Evolutionary conservation across 2,113 vertebrate genomes (phyloP).

Genomic region (Eidolon helvum): DNA sequence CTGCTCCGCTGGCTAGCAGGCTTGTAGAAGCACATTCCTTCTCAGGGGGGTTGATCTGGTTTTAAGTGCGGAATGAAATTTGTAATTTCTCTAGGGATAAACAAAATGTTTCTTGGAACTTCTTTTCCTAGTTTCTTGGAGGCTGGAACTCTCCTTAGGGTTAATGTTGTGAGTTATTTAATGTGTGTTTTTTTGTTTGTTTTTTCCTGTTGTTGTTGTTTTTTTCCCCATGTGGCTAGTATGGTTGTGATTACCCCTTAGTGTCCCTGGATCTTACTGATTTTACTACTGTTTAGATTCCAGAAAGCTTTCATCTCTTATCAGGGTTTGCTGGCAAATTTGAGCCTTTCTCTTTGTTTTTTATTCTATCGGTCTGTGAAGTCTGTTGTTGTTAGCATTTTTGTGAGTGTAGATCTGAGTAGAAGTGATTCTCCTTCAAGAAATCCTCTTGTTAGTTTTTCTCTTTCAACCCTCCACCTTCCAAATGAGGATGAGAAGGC

Average conservation of each 20-base stretch:
- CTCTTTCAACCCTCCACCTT: not conserved
- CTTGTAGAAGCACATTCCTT: not conserved
- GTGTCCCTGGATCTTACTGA: not conserved
- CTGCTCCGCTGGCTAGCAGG: not conserved
- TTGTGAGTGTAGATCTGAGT: not conserved
- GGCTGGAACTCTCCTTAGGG: not conserved
- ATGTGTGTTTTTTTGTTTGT: not conserved
- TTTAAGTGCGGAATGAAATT: not conserved
- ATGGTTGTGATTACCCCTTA: not conserved
- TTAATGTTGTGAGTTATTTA: not conserved
- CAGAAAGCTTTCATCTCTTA: not conserved
- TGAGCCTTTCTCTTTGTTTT: constrained; percentile 8
- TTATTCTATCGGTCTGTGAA: not conserved
- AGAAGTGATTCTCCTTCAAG: not conserved
- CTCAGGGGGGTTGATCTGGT: not conserved
- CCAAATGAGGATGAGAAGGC: not conserved
- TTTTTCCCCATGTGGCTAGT: not conserved
- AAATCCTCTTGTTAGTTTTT: not conserved
- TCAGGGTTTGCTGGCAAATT: not conserved
- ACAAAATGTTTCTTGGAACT: not conserved
- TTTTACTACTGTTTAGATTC: not conserved
- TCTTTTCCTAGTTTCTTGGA: not conserved
- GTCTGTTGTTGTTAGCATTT: not conserved
- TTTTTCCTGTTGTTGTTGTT: not conserved
- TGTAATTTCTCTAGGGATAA: not conserved